phyloP scores from a whole-genome alignment of 2,113 vertebrate species.

The Megaceryle maxima region DNA sequence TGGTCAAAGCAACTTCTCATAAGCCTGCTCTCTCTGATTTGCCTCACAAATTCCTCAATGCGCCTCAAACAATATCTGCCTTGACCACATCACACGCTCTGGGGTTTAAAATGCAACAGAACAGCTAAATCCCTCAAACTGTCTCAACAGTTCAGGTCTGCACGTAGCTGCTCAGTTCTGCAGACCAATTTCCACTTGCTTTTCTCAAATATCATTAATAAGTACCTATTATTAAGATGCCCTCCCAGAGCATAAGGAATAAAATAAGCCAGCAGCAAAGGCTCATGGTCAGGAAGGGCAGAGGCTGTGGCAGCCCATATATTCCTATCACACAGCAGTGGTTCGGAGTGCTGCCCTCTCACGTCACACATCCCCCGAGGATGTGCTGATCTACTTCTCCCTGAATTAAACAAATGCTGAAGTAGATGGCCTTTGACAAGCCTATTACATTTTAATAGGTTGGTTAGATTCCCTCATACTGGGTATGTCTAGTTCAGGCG shows the following conservation, averaged over 20 bases:
- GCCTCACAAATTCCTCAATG: background rate
- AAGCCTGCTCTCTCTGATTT: rapidly evolving
- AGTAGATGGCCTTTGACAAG: background rate
- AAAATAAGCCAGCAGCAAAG: background rate
- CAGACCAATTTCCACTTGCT: background rate
- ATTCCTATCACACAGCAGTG: background rate
- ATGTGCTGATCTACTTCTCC: background rate
- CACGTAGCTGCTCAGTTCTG: background rate
- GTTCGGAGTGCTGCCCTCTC: background rate
- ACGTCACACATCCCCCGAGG: background rate
- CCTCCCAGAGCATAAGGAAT: background rate
- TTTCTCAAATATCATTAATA: background rate
- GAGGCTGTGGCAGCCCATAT: background rate
- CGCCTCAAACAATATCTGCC: background rate
- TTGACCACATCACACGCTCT: rapidly evolving
- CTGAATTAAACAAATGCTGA: background rate
- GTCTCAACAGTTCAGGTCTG: rapidly evolving
- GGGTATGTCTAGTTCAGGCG: background rate
- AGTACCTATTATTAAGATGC: background rate
- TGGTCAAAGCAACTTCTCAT: background rate
- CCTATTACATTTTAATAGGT: conserved; percentile 12
- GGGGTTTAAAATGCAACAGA: background rate
- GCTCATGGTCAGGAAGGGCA: background rate
- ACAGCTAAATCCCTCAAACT: background rate
- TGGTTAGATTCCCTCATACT: background rate